phyloP scores from a whole-genome alignment of 1,140 invertebrate species.

The Pemphigus obesinymphae region DNA sequence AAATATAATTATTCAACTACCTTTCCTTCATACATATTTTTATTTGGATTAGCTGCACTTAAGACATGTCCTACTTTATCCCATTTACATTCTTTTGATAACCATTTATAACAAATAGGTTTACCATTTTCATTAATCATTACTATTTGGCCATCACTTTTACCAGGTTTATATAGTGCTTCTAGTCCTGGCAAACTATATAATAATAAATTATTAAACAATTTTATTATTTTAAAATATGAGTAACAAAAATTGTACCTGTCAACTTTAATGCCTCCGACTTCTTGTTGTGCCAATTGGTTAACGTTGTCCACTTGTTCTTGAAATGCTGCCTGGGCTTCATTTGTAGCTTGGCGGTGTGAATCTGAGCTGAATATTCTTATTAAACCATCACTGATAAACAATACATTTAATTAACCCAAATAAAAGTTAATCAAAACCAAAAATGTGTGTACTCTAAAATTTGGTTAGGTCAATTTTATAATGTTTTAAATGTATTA shows the following conservation, averaged over 20 bases:
- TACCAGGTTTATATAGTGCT: constrained; percentile 70
- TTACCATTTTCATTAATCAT: constrained; percentile 70
- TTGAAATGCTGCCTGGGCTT: constrained; percentile 61
- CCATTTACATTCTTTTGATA: constrained; percentile 66
- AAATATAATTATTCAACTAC: constrained; percentile 48
- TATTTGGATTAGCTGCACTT: constrained; percentile 58
- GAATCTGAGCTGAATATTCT: constrained; percentile 75
- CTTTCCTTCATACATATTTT: constrained; percentile 67
- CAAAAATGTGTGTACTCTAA: too few species aligned
- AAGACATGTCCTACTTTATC: constrained; percentile 84
- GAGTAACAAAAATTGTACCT: constrained; percentile 56
- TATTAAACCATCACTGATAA: constrained; percentile 73
- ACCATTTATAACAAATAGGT: constrained; percentile 78
- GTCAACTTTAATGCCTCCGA: constrained; percentile 78
- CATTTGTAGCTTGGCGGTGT: constrained; percentile 61
- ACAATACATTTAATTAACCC: constrained; percentile 18
- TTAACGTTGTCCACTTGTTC: constrained; percentile 63
- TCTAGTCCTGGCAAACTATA: constrained; percentile 71
- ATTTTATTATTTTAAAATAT: background rate
- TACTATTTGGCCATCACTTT: constrained; percentile 77
- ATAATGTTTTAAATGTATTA: background rate
- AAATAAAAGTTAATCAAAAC: too few species aligned
- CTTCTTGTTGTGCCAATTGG: constrained; percentile 57
- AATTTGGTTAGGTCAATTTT: too few species aligned
- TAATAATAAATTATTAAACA: background rate